Evolutionary conservation across 1,140 invertebrate genomes (phyloP).

Genomic region (Meloidogyne hapla): DNA sequence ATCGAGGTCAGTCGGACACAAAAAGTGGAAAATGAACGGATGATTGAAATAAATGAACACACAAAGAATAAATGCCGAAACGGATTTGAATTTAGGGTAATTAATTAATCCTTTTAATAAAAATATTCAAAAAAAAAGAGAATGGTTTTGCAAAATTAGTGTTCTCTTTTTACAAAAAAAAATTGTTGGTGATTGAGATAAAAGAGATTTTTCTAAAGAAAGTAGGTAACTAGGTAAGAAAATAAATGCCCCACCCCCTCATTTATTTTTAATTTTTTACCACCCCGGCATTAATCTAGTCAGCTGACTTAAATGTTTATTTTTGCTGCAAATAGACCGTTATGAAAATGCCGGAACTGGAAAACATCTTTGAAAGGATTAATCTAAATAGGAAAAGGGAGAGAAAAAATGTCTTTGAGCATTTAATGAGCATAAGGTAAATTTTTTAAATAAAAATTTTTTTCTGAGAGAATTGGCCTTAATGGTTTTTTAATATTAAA

Average conservation of each 20-base stretch:
- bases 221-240: not conserved
- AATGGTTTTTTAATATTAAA: too few relatives aligned
- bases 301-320: not conserved
- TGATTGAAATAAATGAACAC: too few relatives aligned
- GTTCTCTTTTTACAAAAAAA: too few relatives aligned
- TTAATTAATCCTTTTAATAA: not conserved
- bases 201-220: not conserved
- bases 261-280: not conserved
- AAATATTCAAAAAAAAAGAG: too few relatives aligned
- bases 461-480: too few relatives aligned
- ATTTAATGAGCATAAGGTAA: not conserved
- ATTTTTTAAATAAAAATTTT: too few relatives aligned
- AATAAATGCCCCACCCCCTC: not conserved
- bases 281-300: not conserved
- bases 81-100: not conserved
- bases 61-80: not conserved
- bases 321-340: not conserved
- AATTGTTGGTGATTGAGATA: too few relatives aligned
- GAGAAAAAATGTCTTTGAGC: not conserved
- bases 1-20: constrained; percentile 1
- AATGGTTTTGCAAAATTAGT: too few relatives aligned
- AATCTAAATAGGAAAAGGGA: not conserved
- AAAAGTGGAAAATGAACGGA: not conserved
- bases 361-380: not conserved
- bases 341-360: not conserved